Conservation (phyloP, 2,888 invertebrate genomes). For the Macrosoma leucophasiata region DNA sequence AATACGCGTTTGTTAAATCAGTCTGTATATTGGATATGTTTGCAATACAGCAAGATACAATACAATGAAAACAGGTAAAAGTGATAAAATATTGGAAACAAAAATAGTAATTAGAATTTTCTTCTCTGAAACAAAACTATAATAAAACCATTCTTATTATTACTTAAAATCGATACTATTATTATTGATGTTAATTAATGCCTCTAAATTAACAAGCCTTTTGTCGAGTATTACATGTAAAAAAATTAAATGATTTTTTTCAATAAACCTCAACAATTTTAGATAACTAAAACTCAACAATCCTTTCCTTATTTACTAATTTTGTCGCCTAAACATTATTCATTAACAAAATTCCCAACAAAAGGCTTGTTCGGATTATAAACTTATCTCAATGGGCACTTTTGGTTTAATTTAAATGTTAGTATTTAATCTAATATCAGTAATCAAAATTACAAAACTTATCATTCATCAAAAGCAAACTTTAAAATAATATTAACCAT, state of each 20-base stretch:
- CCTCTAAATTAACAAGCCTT: conserved; percentile 69
- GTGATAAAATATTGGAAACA: conserved; percentile 75
- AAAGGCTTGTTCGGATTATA: conserved; percentile 67
- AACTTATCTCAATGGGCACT: conserved; percentile 77
- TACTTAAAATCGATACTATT: conserved; percentile 69
- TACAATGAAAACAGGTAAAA: conserved; percentile 74
- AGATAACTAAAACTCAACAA: conserved; percentile 72
- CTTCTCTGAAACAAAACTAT: conserved; percentile 73
- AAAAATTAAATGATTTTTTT: conserved; percentile 61
- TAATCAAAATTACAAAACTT: conserved; percentile 72
- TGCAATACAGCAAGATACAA: conserved; percentile 76
- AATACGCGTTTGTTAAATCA: conserved; percentile 61
- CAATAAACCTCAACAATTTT: conserved; percentile 71
- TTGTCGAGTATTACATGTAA: conserved; percentile 60
- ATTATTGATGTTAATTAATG: conserved; percentile 73
- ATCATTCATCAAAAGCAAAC: conserved; percentile 69
- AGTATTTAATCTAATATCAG: conserved; percentile 71
- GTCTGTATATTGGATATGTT: conserved; percentile 78
- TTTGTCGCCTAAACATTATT: conserved; percentile 72
- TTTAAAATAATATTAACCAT: conserved; percentile 68
- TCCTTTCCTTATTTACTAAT: conserved; percentile 67
- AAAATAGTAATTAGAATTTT: conserved; percentile 75
- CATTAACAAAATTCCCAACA: conserved; percentile 65
- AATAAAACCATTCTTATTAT: conserved; percentile 71
- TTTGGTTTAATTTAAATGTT: conserved; percentile 75